Base-by-base conservation (phyloP, 1,140 invertebrate genomes). In the Zaprionus taronus region DNA sequence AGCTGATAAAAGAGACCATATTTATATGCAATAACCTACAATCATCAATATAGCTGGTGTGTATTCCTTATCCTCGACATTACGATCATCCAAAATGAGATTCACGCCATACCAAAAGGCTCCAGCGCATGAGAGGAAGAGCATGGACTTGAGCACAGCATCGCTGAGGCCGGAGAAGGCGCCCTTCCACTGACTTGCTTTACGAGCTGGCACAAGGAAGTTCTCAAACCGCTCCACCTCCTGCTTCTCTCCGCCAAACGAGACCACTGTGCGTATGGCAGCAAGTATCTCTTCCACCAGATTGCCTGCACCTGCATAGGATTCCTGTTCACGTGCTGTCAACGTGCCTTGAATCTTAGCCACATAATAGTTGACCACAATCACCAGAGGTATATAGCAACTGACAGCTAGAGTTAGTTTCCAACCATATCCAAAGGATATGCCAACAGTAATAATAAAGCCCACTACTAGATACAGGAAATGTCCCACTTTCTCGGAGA, bases 401-500 rank as follows among this genome's bases (percentile, higher is more conserved):
- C 98, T 92, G 76, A 98, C 97, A 5, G 97, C 95, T 5, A 97
- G 93, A 1, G 97, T 96, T 4, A 98, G 93, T 90, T 97, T 94
- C 97, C 97, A 98, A 67, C 96, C 96, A 77, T 95, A 95, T 15
- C 95, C 91, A 68, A 98, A 95, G 6, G 96, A 96, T 34, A 97
- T 95, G 22, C 95, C 92, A 20, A 97, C 92, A 15, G 95, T 96
- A 7, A 95, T 93, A 2, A 96, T 72, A 74, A 96, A 96, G 4
- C 95, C 94, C 14, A 95, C 84, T 36, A 96, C 94, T 82, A 89
- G 26, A 26, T 96, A 96, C 0, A 96, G 92, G 66, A 97, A 96
- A 91, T 97, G 95, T 7, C 95, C 95, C 12, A 98, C 94, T 93
- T 98, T 98, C 92, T 98, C 97, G 0, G 97, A 97, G 20, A 98